phyloP scores from a whole-genome alignment of 1,140 invertebrate genomes.

The Euwallacea similis region DNA sequence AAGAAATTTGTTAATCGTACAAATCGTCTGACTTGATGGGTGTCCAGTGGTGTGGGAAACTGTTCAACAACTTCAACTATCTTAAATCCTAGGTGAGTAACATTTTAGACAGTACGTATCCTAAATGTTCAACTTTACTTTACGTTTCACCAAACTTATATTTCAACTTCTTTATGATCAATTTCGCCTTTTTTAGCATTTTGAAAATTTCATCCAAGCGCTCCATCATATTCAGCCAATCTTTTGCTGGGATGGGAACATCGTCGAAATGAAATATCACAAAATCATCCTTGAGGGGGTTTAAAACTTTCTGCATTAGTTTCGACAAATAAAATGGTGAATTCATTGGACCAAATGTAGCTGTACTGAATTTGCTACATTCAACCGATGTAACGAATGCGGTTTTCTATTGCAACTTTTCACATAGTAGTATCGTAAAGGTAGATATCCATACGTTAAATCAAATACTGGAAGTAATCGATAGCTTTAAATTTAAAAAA shows the following conservation, averaged over 20 bases:
- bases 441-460: constrained; percentile 5
- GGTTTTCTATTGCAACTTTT: neutral
- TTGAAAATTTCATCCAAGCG: constrained; percentile 1
- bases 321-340: neutral
- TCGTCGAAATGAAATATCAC: neutral
- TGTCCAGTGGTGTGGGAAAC: neutral
- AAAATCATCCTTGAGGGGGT: neutral
- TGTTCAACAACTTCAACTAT: neutral
- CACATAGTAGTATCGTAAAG: neutral
- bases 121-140: neutral
- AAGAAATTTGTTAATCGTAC: neutral
- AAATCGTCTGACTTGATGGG: neutral
- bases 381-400: neutral
- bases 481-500: neutral
- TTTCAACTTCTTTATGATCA: neutral
- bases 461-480: neutral
- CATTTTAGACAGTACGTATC: neutral
- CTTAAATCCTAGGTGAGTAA: neutral
- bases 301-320: neutral
- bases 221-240: neutral
- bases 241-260: neutral
- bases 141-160: neutral
- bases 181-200: neutral
- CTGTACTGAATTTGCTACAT: neutral
- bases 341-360: constrained; percentile 1